A percentile compares a stretch with the other conserved stretches of the same genome.
Evolutionary conservation across 2,797 vertebrate species (phyloP).

Genomic region (Pyrrhura leucotis): DNA sequence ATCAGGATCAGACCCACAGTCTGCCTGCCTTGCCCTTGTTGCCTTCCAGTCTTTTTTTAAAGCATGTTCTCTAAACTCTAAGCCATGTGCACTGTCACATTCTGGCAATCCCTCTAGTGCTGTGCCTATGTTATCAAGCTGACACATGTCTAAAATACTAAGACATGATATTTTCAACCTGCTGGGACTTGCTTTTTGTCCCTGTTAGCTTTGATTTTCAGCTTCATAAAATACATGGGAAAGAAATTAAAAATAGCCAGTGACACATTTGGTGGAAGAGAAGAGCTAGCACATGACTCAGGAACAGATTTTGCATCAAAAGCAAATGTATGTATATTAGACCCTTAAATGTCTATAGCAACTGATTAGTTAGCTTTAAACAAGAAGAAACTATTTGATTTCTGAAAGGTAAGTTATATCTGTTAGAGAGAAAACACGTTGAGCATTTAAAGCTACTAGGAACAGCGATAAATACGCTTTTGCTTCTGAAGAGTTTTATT

Average conservation of each 20-base stretch:
- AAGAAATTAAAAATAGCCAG: slow-evolving; percentile 38
- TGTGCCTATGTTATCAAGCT: slow-evolving; percentile 76
- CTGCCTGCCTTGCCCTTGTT: slow-evolving; percentile 26
- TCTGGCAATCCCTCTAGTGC: slow-evolving; percentile 57
- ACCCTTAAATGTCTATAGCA: not conserved
- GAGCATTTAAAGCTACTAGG: not conserved
- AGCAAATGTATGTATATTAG: slow-evolving; percentile 13
- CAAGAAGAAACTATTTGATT: not conserved
- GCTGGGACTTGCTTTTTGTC: slow-evolving; percentile 71
- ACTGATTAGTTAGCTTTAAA: not conserved
- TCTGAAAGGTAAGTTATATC: not conserved
- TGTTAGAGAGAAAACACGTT: not conserved
- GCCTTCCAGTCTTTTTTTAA: slow-evolving; percentile 30
- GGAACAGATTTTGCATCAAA: slow-evolving; percentile 22
- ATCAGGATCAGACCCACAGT: slow-evolving; percentile 7
- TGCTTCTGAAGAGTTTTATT: slow-evolving; percentile 7
- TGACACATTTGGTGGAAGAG: slow-evolving; percentile 39
- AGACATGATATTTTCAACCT: slow-evolving; percentile 74
- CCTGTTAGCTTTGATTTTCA: slow-evolving; percentile 72
- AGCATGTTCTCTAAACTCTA: slow-evolving; percentile 39
- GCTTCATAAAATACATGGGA: slow-evolving; percentile 61
- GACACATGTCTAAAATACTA: slow-evolving; percentile 80
- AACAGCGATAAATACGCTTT: not conserved
- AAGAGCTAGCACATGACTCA: not conserved
- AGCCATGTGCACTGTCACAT: slow-evolving; percentile 62